Conservation (phyloP, 2,888 invertebrate species). For the Acanthopleura granulata region DNA sequence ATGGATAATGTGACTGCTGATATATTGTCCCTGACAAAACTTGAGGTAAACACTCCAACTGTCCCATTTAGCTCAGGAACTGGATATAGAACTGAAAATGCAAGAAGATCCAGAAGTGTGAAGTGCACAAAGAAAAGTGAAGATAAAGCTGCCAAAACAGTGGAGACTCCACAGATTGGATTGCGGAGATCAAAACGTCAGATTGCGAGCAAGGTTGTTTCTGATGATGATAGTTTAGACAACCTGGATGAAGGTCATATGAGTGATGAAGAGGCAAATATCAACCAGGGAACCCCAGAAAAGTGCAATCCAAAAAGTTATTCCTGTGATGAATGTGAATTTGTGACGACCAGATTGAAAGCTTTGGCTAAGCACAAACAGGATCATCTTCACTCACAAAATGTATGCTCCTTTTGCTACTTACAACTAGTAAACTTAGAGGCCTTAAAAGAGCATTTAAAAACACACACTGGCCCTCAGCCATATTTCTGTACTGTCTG, state of each 20-base stretch:
- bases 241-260: not conserved
- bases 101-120: no score
- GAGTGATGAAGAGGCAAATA: not conserved
- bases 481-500: constrained; percentile 74
- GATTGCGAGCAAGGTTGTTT: not conserved
- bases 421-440: constrained; percentile 56
- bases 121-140: no score
- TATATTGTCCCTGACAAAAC: no score
- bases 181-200: not conserved
- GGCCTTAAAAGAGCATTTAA: constrained; percentile 67
- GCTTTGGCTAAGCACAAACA: constrained; percentile 46
- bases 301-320: constrained; percentile 25
- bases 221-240: not conserved
- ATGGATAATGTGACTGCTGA: not conserved
- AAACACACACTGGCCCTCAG: constrained; percentile 70
- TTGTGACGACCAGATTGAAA: constrained; percentile 41
- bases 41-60: no score
- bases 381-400: constrained; percentile 51
- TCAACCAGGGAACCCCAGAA: not conserved
- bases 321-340: constrained; percentile 50
- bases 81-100: no score
- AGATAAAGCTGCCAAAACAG: no score
- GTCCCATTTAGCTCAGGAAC: no score
- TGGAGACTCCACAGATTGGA: no score
- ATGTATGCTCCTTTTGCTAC: constrained; percentile 68